These are phyloP conservation scores for Tiaroga cobitis DNA, from an alignment of 2,797 vertebrate species.

Conservation along the genomic window DNA sequence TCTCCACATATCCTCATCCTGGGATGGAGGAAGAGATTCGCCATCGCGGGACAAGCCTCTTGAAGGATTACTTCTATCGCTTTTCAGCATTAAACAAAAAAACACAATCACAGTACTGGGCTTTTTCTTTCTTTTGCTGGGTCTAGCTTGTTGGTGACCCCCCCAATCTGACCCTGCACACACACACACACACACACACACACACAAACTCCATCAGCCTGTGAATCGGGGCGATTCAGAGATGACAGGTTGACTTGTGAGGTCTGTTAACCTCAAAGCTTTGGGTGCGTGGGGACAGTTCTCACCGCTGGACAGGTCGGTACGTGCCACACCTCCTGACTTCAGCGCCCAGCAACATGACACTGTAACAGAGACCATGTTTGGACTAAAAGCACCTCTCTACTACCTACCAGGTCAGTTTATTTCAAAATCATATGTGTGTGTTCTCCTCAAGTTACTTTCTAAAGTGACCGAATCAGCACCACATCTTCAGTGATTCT, in stretches of 20 bases:
- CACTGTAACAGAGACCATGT: slow-evolving; percentile 90
- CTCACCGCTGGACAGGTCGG: slow-evolving; percentile 71
- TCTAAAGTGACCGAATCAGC: slow-evolving; percentile 1
- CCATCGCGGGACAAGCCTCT: slow-evolving; percentile 69
- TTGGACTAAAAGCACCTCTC: slow-evolving; percentile 96
- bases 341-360: slow-evolving; percentile 81
- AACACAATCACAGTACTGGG: slow-evolving; percentile 62
- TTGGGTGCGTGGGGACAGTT: slow-evolving; percentile 73
- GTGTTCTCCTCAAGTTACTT: slow-evolving; percentile 20
- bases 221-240: slow-evolving; percentile 70
- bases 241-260: slow-evolving; percentile 79
- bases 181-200: slow-evolving; percentile 58
- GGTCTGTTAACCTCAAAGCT: slow-evolving; percentile 71
- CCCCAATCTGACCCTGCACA: slow-evolving; percentile 50
- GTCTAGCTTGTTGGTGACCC: slow-evolving; percentile 21
- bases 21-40: slow-evolving; percentile 75
- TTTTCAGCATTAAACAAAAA: slow-evolving; percentile 27
- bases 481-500: not conserved
- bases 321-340: slow-evolving; percentile 67
- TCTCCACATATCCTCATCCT: slow-evolving; percentile 77
- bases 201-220: slow-evolving; percentile 74
- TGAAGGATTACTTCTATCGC: slow-evolving; percentile 77
- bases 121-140: slow-evolving; percentile 53
- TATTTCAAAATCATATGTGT: slow-evolving; percentile 1
- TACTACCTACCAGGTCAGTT: slow-evolving; percentile 98